phyloP scores from a whole-genome alignment of 2,113 vertebrate species.

The Syngnathus floridae region DNA sequence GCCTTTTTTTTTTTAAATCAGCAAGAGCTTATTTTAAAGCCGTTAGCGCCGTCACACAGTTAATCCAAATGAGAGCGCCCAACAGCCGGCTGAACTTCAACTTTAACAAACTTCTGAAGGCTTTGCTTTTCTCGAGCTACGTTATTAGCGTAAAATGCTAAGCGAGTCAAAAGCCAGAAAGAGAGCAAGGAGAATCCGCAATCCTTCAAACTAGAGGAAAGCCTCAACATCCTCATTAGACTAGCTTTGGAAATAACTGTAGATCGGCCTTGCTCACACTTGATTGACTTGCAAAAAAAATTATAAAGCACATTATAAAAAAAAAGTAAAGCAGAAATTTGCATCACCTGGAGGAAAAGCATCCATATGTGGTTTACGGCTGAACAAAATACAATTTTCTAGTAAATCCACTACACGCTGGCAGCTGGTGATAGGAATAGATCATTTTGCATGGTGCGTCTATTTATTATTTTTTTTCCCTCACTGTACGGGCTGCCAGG shows the following conservation, averaged over 20 bases:
- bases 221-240: background rate
- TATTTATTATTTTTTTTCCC: background rate
- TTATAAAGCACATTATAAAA: too few relatives aligned
- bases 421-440: background rate
- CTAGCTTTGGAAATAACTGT: background rate
- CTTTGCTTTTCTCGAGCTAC: conserved; percentile 25
- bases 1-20: conserved; percentile 29
- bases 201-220: conserved; percentile 1
- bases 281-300: background rate
- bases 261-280: background rate
- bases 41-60: conserved; percentile 43
- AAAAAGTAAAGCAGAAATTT: background rate
- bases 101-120: conserved; percentile 21
- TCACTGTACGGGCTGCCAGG: background rate
- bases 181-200: background rate
- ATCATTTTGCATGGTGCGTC: background rate
- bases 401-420: conserved; percentile 1
- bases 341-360: background rate
- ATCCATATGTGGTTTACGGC: background rate
- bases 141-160: conserved; percentile 1
- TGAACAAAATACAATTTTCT: background rate
- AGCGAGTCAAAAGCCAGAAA: conserved; percentile 3
- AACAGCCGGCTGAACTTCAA: conserved; percentile 25
- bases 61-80: conserved; percentile 27
- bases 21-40: conserved; percentile 57